phyloP scores from a whole-genome alignment of 2,888 invertebrate species.

The Drosophila kuntzei region DNA sequence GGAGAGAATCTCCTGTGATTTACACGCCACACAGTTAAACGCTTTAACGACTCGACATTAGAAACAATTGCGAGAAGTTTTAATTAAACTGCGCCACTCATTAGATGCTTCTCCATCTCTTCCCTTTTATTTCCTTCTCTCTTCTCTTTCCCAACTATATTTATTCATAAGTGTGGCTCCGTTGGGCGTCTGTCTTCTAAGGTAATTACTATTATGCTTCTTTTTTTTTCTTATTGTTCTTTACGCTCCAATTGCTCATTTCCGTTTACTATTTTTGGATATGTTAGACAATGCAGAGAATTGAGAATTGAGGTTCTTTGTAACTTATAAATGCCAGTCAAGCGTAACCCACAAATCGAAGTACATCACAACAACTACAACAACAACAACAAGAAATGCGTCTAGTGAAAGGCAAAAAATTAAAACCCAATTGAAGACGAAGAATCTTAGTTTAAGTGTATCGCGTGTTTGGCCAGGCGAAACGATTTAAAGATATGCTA shows the following conservation, averaged over 20 bases:
- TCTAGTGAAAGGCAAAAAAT: slow-evolving; percentile 32
- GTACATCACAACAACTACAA: neutral
- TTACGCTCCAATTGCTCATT: slow-evolving; percentile 80
- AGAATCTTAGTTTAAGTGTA: slow-evolving; percentile 7
- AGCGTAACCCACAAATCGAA: slow-evolving; percentile 29
- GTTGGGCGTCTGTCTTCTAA: slow-evolving; percentile 38
- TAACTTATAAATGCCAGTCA: slow-evolving; percentile 16
- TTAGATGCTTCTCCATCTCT: slow-evolving; percentile 44
- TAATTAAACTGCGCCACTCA: slow-evolving; percentile 76
- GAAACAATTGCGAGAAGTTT: slow-evolving; percentile 79
- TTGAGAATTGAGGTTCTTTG: slow-evolving; percentile 1
- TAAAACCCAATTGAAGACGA: slow-evolving; percentile 13
- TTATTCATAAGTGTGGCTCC: slow-evolving; percentile 56
- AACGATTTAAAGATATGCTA: slow-evolving; percentile 18
- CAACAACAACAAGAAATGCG: neutral
- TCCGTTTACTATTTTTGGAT: slow-evolving; percentile 58
- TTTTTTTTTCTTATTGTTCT: slow-evolving; percentile 15
- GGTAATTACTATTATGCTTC: slow-evolving; percentile 58
- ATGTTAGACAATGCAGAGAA: slow-evolving; percentile 12
- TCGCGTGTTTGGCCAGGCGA: slow-evolving; percentile 11
- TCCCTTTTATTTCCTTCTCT: slow-evolving; percentile 6
- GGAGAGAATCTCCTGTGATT: slow-evolving; percentile 62
- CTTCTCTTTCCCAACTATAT: slow-evolving; percentile 30
- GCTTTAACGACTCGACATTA: slow-evolving; percentile 79
- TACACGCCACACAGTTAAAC: slow-evolving; percentile 74